Evolutionary conservation across 1,140 invertebrate species (phyloP).

Genomic region (Holotrichia oblita): DNA sequence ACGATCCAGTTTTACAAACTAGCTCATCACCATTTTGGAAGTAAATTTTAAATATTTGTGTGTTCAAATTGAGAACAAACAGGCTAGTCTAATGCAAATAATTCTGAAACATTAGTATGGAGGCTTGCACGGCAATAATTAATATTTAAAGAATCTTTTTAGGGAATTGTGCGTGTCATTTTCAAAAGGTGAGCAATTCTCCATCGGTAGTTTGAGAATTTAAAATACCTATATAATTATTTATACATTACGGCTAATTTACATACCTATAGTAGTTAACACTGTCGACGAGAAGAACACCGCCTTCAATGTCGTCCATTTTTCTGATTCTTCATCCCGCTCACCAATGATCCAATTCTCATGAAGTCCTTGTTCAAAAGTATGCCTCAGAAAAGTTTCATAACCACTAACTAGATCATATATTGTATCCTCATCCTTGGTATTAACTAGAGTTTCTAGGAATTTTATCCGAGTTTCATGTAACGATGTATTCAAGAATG

Average conservation of each 20-base stretch:
- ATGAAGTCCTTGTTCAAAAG: conserved; percentile 49
- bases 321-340: conserved; percentile 61
- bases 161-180: too few relatives aligned
- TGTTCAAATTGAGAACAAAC: too few relatives aligned
- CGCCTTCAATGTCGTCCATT: conserved; percentile 81
- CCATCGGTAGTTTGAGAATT: too few relatives aligned
- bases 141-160: too few relatives aligned
- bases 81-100: too few relatives aligned
- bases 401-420: conserved; percentile 62
- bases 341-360: conserved; percentile 37
- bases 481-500: conserved; percentile 64
- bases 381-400: conserved; percentile 73
- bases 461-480: conserved; percentile 64
- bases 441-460: conserved; percentile 67
- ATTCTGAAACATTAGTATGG: too few relatives aligned
- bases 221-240: too few relatives aligned
- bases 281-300: conserved; percentile 88
- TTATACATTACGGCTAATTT: not conserved
- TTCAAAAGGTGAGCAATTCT: too few relatives aligned
- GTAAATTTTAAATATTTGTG: too few relatives aligned
- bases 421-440: conserved; percentile 67
- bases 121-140: too few relatives aligned
- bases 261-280: conserved; percentile 82
- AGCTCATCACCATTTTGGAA: too few relatives aligned
- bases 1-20: too few relatives aligned